Conservation (phyloP, 2,797 vertebrate species). For the Pogonophryne albipinna region DNA sequence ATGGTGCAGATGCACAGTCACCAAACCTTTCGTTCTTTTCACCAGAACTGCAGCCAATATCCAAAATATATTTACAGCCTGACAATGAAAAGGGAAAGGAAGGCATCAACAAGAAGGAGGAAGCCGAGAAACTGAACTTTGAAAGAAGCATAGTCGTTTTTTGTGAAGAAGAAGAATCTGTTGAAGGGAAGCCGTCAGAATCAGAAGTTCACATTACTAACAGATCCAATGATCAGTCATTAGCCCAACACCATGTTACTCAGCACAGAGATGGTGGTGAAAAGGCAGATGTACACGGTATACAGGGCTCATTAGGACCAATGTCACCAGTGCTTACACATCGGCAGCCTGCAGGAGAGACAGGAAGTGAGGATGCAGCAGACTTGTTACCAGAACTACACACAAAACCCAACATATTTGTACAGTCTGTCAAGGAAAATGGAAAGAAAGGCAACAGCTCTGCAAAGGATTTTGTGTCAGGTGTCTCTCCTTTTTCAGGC, state of each 20-base stretch:
- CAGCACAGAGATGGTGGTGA: neutral
- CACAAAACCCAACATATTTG: neutral
- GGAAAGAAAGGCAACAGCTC: neutral
- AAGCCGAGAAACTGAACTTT: too few species aligned
- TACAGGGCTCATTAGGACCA: neutral
- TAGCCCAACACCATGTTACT: too few species aligned
- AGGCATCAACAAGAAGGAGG: neutral
- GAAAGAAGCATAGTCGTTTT: too few species aligned
- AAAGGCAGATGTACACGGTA: slow-evolving; percentile 10
- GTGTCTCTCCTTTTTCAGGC: too few species aligned
- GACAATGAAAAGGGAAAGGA: slow-evolving; percentile 1
- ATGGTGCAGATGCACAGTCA: neutral
- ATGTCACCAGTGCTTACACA: neutral
- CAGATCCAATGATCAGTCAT: too few species aligned
- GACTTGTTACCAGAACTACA: slow-evolving; percentile 14
- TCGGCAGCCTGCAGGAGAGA: neutral
- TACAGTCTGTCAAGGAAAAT: neutral
- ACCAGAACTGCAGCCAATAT: slow-evolving; percentile 7
- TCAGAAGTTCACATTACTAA: too few species aligned
- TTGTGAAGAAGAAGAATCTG: too few species aligned
- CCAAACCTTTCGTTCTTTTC: slow-evolving; percentile 3
- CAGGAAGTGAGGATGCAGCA: slow-evolving; percentile 1
- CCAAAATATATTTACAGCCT: neutral
- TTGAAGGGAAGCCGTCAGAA: too few species aligned
- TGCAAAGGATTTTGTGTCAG: neutral